phyloP scores from a whole-genome alignment of 2,113 vertebrate species.

The Protobothrops mucrosquamatus region DNA sequence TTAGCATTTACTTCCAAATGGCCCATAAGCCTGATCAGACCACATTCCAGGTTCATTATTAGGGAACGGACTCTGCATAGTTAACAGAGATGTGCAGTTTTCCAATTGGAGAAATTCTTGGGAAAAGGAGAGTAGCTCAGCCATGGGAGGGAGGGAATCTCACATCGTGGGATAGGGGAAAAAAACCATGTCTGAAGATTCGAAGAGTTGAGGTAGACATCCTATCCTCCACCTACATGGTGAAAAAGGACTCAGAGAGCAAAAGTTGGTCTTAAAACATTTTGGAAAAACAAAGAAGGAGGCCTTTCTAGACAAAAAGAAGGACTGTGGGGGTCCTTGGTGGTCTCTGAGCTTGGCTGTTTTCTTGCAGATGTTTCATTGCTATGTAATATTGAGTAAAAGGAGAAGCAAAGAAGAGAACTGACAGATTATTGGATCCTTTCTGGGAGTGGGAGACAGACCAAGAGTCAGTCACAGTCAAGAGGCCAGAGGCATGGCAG shows the following conservation, averaged over 20 bases:
- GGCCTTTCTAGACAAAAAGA: not conserved
- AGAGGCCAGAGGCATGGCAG: not conserved
- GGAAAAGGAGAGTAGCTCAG: not conserved
- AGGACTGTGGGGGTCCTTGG: not conserved
- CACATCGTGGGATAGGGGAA: not conserved
- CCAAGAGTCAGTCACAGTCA: not conserved
- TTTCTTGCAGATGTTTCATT: not conserved
- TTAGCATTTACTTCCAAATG: not conserved
- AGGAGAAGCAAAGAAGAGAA: not conserved
- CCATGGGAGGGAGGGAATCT: too few species aligned
- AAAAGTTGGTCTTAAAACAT: not conserved
- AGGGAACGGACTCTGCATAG: not conserved
- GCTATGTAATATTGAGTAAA: not conserved
- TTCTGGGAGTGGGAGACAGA: not conserved
- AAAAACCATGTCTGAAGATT: not conserved
- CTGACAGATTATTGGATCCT: too few species aligned
- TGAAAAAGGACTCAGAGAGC: not conserved
- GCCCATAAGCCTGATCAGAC: not conserved
- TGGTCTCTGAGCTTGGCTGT: not conserved
- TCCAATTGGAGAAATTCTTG: not conserved
- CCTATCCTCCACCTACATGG: not conserved
- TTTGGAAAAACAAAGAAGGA: not conserved
- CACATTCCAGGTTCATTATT: not conserved
- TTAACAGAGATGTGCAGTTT: not conserved
- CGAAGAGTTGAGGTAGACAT: not conserved